Evolutionary conservation across 2,888 invertebrate genomes (phyloP).

Genomic region (Zeuzera pyrina): DNA sequence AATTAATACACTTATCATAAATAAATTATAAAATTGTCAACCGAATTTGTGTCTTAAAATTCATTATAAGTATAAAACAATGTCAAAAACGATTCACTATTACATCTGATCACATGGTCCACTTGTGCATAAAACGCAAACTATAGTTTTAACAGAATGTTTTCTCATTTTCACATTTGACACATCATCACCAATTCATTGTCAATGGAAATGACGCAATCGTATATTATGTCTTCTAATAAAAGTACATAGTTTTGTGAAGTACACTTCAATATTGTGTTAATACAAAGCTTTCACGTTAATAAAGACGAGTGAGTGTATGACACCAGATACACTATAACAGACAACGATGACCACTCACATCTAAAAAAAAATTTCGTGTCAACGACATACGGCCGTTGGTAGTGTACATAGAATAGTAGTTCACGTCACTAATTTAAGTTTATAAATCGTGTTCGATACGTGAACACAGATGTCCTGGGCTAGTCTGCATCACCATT

Average conservation of each 20-base stretch:
- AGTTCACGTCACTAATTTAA: slow-evolving; percentile 47
- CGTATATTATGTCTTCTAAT: slow-evolving; percentile 54
- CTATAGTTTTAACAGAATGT: slow-evolving; percentile 48
- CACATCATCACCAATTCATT: slow-evolving; percentile 61
- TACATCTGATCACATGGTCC: slow-evolving; percentile 64
- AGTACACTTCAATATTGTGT: slow-evolving; percentile 46
- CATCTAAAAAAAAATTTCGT: slow-evolving; percentile 35
- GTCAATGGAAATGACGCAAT: slow-evolving; percentile 55
- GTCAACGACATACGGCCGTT: slow-evolving; percentile 29
- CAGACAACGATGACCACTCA: slow-evolving; percentile 40
- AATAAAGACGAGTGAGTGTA: slow-evolving; percentile 37
- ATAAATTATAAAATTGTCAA: slow-evolving; percentile 71
- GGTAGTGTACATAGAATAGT: slow-evolving; percentile 26
- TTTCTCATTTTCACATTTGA: slow-evolving; percentile 50
- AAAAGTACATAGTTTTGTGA: slow-evolving; percentile 52
- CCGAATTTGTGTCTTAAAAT: slow-evolving; percentile 51
- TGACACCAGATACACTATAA: slow-evolving; percentile 35
- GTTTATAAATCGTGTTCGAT: slow-evolving; percentile 37
- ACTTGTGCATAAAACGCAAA: slow-evolving; percentile 64
- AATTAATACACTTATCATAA: slow-evolving; percentile 68
- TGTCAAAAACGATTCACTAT: slow-evolving; percentile 66
- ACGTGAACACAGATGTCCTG: slow-evolving; percentile 34
- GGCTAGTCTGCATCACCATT: slow-evolving; percentile 77
- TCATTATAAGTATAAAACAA: slow-evolving; percentile 54
- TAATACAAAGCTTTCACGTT: slow-evolving; percentile 44